Conservation (phyloP, 2,888 invertebrate genomes). For the Pecten maximus region DNA sequence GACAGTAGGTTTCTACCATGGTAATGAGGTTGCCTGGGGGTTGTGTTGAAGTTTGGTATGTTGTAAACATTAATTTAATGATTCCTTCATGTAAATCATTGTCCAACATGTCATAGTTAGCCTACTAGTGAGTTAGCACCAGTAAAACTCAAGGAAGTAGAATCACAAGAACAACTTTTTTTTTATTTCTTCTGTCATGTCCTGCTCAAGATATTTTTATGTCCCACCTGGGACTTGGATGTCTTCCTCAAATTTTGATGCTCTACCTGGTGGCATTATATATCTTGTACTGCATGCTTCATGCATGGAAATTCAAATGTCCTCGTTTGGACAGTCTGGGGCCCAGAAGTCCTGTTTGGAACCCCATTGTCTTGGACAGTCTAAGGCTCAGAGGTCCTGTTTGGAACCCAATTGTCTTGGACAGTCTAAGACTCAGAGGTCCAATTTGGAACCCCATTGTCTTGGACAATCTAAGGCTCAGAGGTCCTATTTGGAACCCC, state of each 20-base stretch:
- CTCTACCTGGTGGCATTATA: neutral
- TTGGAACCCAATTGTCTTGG: too few species aligned
- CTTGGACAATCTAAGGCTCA: neutral
- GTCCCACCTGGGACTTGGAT: neutral
- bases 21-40: neutral
- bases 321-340: neutral
- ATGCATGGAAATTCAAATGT: too few species aligned
- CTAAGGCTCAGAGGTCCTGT: neutral
- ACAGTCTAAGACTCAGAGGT: too few species aligned
- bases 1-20: neutral
- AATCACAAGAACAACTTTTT: neutral
- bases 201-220: neutral
- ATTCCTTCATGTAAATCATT: constrained; percentile 5
- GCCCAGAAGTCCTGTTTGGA: neutral
- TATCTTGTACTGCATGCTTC: neutral
- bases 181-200: neutral
- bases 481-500: neutral
- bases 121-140: neutral
- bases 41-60: neutral
- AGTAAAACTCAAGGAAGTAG: neutral
- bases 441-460: too few species aligned
- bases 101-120: constrained; percentile 15
- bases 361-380: too few species aligned
- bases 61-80: constrained; percentile 25
- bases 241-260: neutral